A percentile compares a stretch with the other conserved stretches of the same genome.
phyloP scores from a whole-genome alignment of 2,888 invertebrate genomes.

The Chironomus riparius region DNA sequence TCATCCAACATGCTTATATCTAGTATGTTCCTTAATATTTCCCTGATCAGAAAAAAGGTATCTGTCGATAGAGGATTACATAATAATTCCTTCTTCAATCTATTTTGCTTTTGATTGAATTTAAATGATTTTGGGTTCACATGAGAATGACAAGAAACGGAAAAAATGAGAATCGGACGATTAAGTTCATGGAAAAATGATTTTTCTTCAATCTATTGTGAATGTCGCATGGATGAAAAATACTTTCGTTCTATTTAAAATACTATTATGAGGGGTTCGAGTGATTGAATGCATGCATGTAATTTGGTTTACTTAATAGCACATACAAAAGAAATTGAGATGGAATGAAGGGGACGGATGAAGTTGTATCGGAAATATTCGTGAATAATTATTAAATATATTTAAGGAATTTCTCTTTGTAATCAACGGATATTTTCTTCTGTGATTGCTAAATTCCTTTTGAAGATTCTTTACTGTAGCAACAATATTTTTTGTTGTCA shows the following conservation, averaged over 20 bases:
- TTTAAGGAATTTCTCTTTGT: conserved; percentile 3
- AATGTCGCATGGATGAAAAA: not conserved
- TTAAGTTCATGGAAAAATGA: conserved; percentile 19
- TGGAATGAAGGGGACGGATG: no score
- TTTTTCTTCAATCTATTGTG: not conserved
- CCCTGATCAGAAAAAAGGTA: not conserved
- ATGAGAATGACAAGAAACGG: not conserved
- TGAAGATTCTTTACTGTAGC: no score
- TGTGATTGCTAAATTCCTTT: no score
- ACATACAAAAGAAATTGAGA: conserved; percentile 3
- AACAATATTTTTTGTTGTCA: no score
- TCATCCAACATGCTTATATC: no score
- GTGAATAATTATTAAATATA: conserved; percentile 15
- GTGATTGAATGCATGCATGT: conserved; percentile 6
- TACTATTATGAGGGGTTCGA: not conserved
- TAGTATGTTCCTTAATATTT: no score
- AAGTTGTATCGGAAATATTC: not conserved
- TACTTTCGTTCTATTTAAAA: not conserved
- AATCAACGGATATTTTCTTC: no score
- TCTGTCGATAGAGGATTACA: conserved; percentile 23
- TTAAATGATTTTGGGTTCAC: conserved; percentile 16
- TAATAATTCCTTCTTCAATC: conserved; percentile 15
- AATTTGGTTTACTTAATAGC: conserved; percentile 13
- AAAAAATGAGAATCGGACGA: conserved; percentile 18
- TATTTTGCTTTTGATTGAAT: conserved; percentile 21